phyloP scores from a whole-genome alignment of 2,888 invertebrate species.

The Ligdia adustata region DNA sequence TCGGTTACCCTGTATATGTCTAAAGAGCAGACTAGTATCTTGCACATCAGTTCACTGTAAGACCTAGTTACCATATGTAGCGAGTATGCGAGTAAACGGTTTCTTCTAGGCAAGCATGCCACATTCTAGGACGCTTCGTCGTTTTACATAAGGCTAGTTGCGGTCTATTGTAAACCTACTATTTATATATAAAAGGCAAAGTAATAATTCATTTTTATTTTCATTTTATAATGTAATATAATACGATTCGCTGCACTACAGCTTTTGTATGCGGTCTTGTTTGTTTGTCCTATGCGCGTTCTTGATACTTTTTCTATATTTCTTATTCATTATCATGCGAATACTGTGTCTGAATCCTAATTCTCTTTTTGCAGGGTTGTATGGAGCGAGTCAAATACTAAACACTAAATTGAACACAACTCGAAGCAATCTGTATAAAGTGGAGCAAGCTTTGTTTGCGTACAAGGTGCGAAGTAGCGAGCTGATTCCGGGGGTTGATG shows the following conservation, averaged over 20 bases:
- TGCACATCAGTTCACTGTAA: too few relatives aligned
- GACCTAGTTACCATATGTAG: too few relatives aligned
- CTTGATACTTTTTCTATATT: neutral
- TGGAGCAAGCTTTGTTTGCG: constrained; percentile 93
- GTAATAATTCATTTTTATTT: neutral
- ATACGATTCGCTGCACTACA: too few relatives aligned
- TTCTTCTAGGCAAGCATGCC: too few relatives aligned
- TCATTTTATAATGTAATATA: neutral
- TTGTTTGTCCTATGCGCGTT: neutral
- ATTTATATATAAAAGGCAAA: neutral
- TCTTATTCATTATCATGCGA: neutral
- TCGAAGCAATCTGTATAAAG: constrained; percentile 90
- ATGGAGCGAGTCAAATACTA: constrained; percentile 80
- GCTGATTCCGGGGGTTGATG: constrained; percentile 83
- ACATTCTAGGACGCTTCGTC: too few relatives aligned
- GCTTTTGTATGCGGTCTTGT: too few relatives aligned
- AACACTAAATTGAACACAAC: constrained; percentile 88
- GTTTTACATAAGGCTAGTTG: too few relatives aligned
- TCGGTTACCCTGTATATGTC: too few relatives aligned
- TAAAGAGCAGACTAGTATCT: too few relatives aligned
- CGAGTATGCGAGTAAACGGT: too few relatives aligned
- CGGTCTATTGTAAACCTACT: too few relatives aligned
- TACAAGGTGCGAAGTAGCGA: constrained; percentile 92
- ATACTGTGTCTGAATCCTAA: neutral
- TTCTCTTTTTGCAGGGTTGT: constrained; percentile 50